A percentile compares a stretch with the other conserved stretches of the same genome.
Evolutionary conservation across 2,888 invertebrate species (phyloP).

Genomic region (Cylloceria caligata): DNA sequence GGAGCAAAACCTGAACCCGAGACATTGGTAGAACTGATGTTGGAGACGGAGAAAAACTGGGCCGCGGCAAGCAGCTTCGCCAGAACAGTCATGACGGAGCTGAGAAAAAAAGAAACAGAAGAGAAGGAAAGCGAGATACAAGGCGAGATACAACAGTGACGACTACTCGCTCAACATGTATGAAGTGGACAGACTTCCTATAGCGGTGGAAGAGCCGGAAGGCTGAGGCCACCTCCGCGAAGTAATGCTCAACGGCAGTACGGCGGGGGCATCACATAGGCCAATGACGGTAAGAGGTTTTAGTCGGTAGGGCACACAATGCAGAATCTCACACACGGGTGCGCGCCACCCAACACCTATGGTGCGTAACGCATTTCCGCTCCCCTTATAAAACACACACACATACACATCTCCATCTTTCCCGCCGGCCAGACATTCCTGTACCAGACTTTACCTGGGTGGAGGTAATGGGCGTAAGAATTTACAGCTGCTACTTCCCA

Average conservation of each 20-base stretch:
- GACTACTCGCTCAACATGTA: background rate
- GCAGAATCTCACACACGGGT: constrained; percentile 46
- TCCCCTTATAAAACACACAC: no score
- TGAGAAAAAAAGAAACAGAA: constrained; percentile 30
- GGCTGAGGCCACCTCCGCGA: constrained; percentile 47
- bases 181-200: background rate
- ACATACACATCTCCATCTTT: no score
- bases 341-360: constrained; percentile 23
- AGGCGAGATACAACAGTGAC: constrained; percentile 1
- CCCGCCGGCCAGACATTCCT: no score
- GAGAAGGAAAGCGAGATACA: constrained; percentile 22
- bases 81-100: constrained; percentile 24
- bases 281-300: constrained; percentile 44
- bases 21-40: constrained; percentile 14
- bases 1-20: constrained; percentile 16
- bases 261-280: constrained; percentile 31
- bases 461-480: no score
- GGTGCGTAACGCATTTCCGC: constrained; percentile 49
- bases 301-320: constrained; percentile 42
- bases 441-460: no score
- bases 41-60: constrained; percentile 28
- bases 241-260: constrained; percentile 55
- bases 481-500: no score
- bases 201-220: constrained; percentile 26
- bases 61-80: constrained; percentile 23